Base-by-base conservation (phyloP, 2,113 vertebrate species). In the Leptobrachium ailaonicum region DNA sequence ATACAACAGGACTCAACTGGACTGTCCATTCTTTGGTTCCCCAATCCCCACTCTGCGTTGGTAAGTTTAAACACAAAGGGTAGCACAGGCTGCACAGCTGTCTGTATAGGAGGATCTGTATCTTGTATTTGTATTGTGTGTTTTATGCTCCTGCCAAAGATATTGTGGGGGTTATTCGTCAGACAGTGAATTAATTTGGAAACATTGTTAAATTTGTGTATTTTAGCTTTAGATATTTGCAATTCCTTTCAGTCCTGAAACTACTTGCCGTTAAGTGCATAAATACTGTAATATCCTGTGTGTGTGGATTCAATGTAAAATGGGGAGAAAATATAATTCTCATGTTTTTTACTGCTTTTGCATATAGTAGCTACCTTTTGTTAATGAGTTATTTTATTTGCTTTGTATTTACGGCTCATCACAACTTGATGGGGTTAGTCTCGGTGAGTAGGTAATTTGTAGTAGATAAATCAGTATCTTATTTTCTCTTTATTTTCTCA, bases 1-100 rank as follows among this genome's bases (percentile, higher is more conserved):
- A 76, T 95, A 96, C 90, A 97, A 96, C 87, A 91, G 91, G 58
- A 97, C 95, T 2, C 94, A 93, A 7, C 90, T 99, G 1, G 94
- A 97, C 81, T 99, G 98, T 68, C 96, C 96, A 0, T 99, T 96
- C 83, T 99, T 99, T 0, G 98, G 98, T n/a, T 98, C 98, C 0
- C 98, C 98, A 1, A 90, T 95, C 44, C 98, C 98, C 1, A 91
- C 91, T 2, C 87, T 98, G 47, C 93, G 97, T 80, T 98, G 98
- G 98, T 99, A 90, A 95, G 95, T 14, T 1, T 2, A 12, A 12
- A 6, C 47, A 5, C 47, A 50, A 50, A 50, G 68, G 13, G 62
- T 74, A 32, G 20, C 20, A 32, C 8, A 14, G 1, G 42, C 41
- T 71, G 56, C 66, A 68, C 4, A 41, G 20, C 12, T 70, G 11